phyloP scores from a whole-genome alignment of 2,797 vertebrate species.

The Decapterus maruadsi region DNA sequence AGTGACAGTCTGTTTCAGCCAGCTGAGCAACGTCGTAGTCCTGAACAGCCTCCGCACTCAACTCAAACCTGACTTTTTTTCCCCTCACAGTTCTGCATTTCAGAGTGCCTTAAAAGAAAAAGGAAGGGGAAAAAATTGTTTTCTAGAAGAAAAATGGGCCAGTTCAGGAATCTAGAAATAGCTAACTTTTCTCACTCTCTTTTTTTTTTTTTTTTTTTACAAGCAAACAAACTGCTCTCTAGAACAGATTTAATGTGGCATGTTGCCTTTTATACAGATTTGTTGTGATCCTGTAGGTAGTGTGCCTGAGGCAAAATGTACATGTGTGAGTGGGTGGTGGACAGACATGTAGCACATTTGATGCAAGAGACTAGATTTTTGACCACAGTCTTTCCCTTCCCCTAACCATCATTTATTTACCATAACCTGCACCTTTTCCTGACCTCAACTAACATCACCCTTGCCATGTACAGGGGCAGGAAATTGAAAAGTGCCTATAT shows the following conservation, averaged over 20 bases:
- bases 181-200: constrained; percentile 10
- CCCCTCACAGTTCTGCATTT: constrained; percentile 57
- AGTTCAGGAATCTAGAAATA: constrained; percentile 39
- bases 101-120: constrained; percentile 44
- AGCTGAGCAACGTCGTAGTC: constrained; percentile 52
- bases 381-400: background rate
- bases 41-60: constrained; percentile 48
- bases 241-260: constrained; percentile 17
- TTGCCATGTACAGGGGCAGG: background rate
- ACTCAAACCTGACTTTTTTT: constrained; percentile 68
- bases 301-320: background rate
- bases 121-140: constrained; percentile 62
- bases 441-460: background rate
- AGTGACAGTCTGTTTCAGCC: constrained; percentile 61
- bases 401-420: background rate
- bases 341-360: background rate
- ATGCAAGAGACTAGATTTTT: background rate
- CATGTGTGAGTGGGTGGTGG: background rate
- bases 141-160: constrained; percentile 36
- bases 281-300: background rate
- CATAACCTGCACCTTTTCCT: background rate
- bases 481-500: background rate
- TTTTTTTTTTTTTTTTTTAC: constrained; percentile 8
- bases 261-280: background rate
- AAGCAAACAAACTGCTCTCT: constrained; percentile 19